A percentile compares a stretch with the other conserved stretches of the same genome.
Evolutionary conservation across 2,797 vertebrate species (phyloP).

Genomic region (Capromys pilorides): DNA sequence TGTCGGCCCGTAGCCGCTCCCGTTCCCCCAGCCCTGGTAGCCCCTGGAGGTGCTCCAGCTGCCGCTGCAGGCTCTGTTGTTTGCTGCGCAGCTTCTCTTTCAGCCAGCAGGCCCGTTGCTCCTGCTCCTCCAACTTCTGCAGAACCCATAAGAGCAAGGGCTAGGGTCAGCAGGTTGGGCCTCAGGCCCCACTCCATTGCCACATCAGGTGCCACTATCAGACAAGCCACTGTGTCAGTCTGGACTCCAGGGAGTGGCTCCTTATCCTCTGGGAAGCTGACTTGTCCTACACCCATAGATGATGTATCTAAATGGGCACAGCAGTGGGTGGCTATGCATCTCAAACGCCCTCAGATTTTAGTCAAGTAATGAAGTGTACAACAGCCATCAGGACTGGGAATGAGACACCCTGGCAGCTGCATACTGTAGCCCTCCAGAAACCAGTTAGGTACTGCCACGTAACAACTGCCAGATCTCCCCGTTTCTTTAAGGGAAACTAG

Average conservation of each 20-base stretch:
- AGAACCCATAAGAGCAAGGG: not conserved
- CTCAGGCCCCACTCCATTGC: fast-evolving
- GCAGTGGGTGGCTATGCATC: not conserved
- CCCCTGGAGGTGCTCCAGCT: conserved; percentile 90
- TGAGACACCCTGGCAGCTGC: no score
- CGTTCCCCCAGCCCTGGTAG: not conserved
- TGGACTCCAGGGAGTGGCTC: not conserved
- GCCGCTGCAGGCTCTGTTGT: conserved; percentile 90
- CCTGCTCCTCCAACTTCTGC: conserved; percentile 95
- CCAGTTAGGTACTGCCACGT: no score
- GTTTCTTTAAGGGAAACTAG: not conserved
- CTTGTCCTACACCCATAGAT: not conserved
- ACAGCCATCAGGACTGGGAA: not conserved
- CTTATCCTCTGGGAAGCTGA: not conserved
- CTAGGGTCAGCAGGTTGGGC: not conserved
- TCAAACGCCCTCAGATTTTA: not conserved
- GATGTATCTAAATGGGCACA: not conserved
- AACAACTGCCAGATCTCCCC: not conserved
- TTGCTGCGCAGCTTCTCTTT: conserved; percentile 91
- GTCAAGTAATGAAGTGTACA: not conserved
- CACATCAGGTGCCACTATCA: not conserved
- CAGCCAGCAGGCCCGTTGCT: conserved; percentile 87
- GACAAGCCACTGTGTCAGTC: not conserved
- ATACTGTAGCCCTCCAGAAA: not conserved
- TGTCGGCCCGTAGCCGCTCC: conserved; percentile 91